A percentile compares a stretch with the other conserved stretches of the same genome.
Evolutionary conservation across 2,888 invertebrate species (phyloP).

Genomic region (Agrochola lychnidis): DNA sequence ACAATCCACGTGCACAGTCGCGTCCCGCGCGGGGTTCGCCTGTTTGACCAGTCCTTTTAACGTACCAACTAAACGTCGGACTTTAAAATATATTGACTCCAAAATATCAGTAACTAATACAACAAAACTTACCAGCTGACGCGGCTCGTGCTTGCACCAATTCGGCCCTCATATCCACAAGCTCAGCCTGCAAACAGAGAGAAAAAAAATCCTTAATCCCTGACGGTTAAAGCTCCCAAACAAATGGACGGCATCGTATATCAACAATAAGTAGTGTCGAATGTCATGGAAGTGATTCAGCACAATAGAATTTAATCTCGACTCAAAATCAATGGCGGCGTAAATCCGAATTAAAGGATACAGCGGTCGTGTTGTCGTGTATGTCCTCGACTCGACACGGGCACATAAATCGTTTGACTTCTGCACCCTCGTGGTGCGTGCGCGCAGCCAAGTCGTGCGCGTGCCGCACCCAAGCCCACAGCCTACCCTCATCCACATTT

Average conservation of each 20-base stretch:
- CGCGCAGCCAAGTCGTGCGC: slow-evolving; percentile 52
- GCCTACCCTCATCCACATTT: slow-evolving; percentile 72
- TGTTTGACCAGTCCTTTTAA: background rate
- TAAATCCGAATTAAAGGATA: slow-evolving; percentile 85
- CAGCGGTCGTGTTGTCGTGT: slow-evolving; percentile 63
- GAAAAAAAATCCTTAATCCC: slow-evolving; percentile 68
- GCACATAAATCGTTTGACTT: slow-evolving; percentile 85
- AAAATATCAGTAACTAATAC: background rate
- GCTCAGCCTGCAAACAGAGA: slow-evolving; percentile 92
- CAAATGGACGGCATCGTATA: slow-evolving; percentile 76
- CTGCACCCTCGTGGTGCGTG: slow-evolving; percentile 70
- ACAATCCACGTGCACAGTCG: background rate
- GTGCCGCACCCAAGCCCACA: slow-evolving; percentile 50
- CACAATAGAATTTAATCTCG: slow-evolving; percentile 83
- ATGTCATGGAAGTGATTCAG: slow-evolving; percentile 78
- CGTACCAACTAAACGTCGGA: background rate
- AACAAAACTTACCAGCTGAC: slow-evolving; percentile 74
- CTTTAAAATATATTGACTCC: background rate
- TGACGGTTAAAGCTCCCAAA: slow-evolving; percentile 65
- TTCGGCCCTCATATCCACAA: slow-evolving; percentile 94
- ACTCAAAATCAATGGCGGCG: slow-evolving; percentile 77
- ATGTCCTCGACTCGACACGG: slow-evolving; percentile 68
- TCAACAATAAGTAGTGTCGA: slow-evolving; percentile 80
- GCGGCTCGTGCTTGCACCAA: slow-evolving; percentile 92
- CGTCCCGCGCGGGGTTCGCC: background rate